These are phyloP conservation scores for Lucinisca nassula DNA, from an alignment of 2,888 invertebrate genomes.

Conservation along the genomic window DNA sequence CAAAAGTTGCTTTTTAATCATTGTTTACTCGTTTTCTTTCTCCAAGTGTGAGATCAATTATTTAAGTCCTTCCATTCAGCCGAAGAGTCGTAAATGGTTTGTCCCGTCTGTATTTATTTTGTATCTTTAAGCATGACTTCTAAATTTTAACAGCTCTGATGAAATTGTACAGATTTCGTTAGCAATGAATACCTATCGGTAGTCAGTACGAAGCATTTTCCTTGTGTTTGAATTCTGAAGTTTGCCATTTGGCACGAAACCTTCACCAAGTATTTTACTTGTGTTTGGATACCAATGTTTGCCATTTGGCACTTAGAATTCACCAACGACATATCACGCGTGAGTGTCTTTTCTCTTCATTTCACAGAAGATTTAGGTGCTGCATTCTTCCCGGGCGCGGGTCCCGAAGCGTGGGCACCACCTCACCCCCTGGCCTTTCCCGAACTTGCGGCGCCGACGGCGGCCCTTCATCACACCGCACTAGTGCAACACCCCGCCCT, in stretches of 20 bases:
- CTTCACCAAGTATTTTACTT: background rate
- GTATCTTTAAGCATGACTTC: too few relatives aligned
- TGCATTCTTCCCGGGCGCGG: slow-evolving; percentile 98
- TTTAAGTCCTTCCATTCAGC: too few relatives aligned
- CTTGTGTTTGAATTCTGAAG: background rate
- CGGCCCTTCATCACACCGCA: slow-evolving; percentile 89
- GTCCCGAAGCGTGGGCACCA: slow-evolving; percentile 96
- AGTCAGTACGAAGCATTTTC: background rate
- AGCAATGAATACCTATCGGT: too few relatives aligned
- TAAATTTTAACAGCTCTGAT: too few relatives aligned
- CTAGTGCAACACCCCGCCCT: slow-evolving; percentile 97
- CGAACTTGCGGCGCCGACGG: slow-evolving; percentile 92
- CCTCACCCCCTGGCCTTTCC: slow-evolving; percentile 90
- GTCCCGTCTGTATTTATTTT: too few relatives aligned
- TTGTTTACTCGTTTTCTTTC: too few relatives aligned
- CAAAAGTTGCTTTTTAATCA: too few relatives aligned
- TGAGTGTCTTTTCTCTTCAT: slow-evolving; percentile 69
- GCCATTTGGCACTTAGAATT: background rate
- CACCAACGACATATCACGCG: slow-evolving; percentile 54
- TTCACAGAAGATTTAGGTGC: slow-evolving; percentile 92
- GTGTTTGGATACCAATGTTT: background rate
- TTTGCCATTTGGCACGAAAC: background rate
- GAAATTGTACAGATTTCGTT: too few relatives aligned
- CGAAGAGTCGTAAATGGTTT: too few relatives aligned
- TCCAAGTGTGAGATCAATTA: too few relatives aligned